A percentile compares a stretch with the other conserved stretches of the same genome.
These are phyloP conservation scores for Sinotaia quadrata DNA, from an alignment of 2,888 invertebrate species.

Conservation along the genomic window DNA sequence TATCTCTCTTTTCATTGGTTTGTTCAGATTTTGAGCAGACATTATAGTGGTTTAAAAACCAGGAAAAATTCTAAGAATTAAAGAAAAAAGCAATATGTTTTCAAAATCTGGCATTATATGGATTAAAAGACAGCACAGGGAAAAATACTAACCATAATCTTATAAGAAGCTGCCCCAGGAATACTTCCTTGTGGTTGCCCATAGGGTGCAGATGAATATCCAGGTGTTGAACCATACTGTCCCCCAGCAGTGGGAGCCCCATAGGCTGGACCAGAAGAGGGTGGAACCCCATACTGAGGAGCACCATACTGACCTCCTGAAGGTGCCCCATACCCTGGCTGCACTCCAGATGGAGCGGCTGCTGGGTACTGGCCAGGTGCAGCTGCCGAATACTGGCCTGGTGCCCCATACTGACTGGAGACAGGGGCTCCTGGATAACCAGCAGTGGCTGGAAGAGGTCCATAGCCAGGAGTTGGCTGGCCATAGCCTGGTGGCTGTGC, in stretches of 20 bases:
- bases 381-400: slow-evolving; percentile 25
- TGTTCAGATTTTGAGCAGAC: no score
- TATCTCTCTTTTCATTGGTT: no score
- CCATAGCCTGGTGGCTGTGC: slow-evolving; percentile 35
- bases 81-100: no score
- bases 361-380: slow-evolving; percentile 24
- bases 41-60: no score
- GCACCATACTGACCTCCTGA: slow-evolving; percentile 35
- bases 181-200: slow-evolving; percentile 19
- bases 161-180: slow-evolving; percentile 15
- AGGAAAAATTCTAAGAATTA: no score
- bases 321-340: slow-evolving; percentile 36
- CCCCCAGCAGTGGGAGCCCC: slow-evolving; percentile 19
- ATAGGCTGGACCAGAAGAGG: slow-evolving; percentile 32
- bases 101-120: no score
- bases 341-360: slow-evolving; percentile 31
- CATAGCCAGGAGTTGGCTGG: slow-evolving; percentile 31
- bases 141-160: slow-evolving; percentile 27
- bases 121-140: no score
- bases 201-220: slow-evolving; percentile 28
- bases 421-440: slow-evolving; percentile 23
- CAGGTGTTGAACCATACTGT: slow-evolving; percentile 19
- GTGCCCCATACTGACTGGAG: slow-evolving; percentile 25
- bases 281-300: slow-evolving; percentile 35
- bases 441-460: slow-evolving; percentile 12